Evolutionary conservation across 2,888 invertebrate species (phyloP), one percentile per base, ranked within the genome.

Genomic region (Pyrrhia umbra): DNA sequence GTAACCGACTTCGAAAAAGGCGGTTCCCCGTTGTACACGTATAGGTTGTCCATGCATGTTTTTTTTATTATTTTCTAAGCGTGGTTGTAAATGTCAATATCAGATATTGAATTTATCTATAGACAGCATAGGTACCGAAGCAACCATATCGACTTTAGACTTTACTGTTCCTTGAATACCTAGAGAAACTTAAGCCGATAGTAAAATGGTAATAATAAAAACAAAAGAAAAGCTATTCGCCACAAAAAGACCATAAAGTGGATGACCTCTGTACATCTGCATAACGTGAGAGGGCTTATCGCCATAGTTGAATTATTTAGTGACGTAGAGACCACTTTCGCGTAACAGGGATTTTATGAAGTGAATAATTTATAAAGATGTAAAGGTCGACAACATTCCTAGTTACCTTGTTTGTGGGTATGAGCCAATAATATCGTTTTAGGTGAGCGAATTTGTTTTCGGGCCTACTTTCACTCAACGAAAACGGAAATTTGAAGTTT

Each of bases 281-380:
- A 65, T 65, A 67, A 65, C 73, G 20, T 47, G 61, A 50, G 63
- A 55, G 56, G 27, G 60, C 64, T 67, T 69, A 78, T 76, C 54
- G 64, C 52, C n/a, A 57, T 54, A 23, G 30, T 47, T 78, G 73
- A 78, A 76, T 78, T 67, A 78, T 78, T 78, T 56, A 77, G 60
- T 25, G 50, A 45, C 13, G 59, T 46, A 50, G 30, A 61, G 58
- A 59, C 68, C 65, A 68, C 60, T 71, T 70, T 68, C 43, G 25
- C 61, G 56, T 57, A 57, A 54, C 65, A 63, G 59, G 60, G 64
- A 73, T 79, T 78, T 79, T 68, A 67, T 45, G 40, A 45, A 42
- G 43, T 63, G 67, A 73, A 73, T 76, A 54, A 68, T 77, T 75
- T 61, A 77, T 72, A 70, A 60, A 55, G 13, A 46, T 42, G 21